Base-by-base conservation (phyloP, 2,113 vertebrate genomes). In the Menura novaehollandiae region DNA sequence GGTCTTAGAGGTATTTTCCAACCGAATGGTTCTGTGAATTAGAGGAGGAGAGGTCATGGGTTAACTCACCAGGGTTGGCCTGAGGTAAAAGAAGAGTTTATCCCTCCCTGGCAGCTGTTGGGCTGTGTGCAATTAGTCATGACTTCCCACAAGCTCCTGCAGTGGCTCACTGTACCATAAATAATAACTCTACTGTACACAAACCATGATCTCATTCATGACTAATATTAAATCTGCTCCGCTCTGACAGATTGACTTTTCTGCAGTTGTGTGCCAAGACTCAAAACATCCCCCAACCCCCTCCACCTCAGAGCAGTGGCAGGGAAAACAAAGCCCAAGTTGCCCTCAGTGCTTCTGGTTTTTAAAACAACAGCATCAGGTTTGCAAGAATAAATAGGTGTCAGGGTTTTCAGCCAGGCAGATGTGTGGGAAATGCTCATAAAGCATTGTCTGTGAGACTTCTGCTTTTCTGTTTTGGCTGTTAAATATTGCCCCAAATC, bases 131-230 rank as follows among this genome's bases (percentile, higher is more conserved):
- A 73, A 19, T 89, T 58, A 53, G 76, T 75, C 77, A 75, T 55
- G 32, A 46, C 68, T 79, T 79, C 71, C 68, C 91, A 72, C 71
- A 62, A 76, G 79, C 55, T 96, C 78, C 92, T 28, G 73, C 80
- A 68, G 76, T 22, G 44, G 66, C 60, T 88, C 76, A 69, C 76
- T 93, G 89, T 68, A 66, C 76, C 89, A 62, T 80, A 87, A 95
- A 96, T 89, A 94, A 93, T 60, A 85, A 78, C 82, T 81, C 63
- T n/a, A 85, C 91, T 97, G 85, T 93, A 88, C 77, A 7, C 81
- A 85, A 22, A 49, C 84, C 85, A 49, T 94, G 72, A 81, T 68
- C 89, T 95, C 95, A 95, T 78, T 81, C 77, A 86, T 94, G 89
- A 74, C 91, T 91, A 76, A 92, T 81, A 94, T 62, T 83, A 69